These are phyloP conservation scores for Coendou prehensilis DNA, from an alignment of 2,797 vertebrate species.

Conservation along the genomic window DNA sequence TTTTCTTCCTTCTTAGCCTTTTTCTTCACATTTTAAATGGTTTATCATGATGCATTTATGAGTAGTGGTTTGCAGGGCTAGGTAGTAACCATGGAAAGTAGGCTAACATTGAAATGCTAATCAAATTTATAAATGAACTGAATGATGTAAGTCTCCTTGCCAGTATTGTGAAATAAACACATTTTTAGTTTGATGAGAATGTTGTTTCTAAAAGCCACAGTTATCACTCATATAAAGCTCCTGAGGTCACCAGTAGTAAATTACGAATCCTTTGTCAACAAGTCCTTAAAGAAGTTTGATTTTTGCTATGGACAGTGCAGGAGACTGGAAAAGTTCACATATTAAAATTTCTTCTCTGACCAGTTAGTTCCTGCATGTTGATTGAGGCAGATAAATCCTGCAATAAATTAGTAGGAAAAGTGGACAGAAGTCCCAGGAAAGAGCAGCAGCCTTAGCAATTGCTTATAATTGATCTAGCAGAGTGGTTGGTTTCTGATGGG, in stretches of 20 bases:
- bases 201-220: conserved; percentile 41
- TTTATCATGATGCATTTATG: conserved; percentile 51
- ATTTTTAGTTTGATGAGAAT: conserved; percentile 54
- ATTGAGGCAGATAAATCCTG: conserved; percentile 48
- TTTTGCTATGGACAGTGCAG: background rate
- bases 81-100: background rate
- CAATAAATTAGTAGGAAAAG: conserved; percentile 60
- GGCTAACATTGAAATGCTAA: conserved; percentile 42
- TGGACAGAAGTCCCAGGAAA: conserved; percentile 39
- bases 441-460: conserved; percentile 58
- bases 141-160: background rate
- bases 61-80: background rate
- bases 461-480: conserved; percentile 49
- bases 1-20: background rate
- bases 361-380: conserved; percentile 46
- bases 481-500: conserved; percentile 53
- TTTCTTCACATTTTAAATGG: conserved; percentile 31
- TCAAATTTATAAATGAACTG: conserved; percentile 52
- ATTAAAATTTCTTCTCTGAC: conserved; percentile 41
- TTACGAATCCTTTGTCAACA: background rate
- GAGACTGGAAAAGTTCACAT: conserved; percentile 5
- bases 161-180: conserved; percentile 23
- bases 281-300: background rate
- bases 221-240: conserved; percentile 17
- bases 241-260: background rate